Percentiles rank a stretch among this genome's conserved stretches.
phyloP scores from a whole-genome alignment of 1,140 invertebrate species.

The Streblospio benedicti region DNA sequence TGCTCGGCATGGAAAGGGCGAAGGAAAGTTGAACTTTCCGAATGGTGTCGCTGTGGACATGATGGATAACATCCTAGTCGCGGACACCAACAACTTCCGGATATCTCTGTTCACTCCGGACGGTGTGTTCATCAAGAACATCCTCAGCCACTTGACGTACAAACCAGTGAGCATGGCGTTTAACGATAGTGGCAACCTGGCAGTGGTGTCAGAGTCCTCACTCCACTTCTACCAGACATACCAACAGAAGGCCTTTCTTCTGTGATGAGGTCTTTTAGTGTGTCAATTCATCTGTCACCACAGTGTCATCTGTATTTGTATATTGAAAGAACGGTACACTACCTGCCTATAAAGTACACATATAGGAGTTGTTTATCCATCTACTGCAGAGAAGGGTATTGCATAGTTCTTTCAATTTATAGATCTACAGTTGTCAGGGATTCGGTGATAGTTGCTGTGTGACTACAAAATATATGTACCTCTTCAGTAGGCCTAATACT shows the following conservation, averaged over 20 bases:
- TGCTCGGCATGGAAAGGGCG: not conserved
- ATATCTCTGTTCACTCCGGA: not conserved
- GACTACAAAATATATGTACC: no score
- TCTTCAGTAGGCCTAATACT: no score
- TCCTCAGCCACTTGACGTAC: not conserved
- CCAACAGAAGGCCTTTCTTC: not conserved
- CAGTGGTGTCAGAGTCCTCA: not conserved
- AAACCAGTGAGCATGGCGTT: not conserved
- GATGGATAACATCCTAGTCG: not conserved
- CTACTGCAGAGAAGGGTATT: no score
- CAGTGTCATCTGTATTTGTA: no score
- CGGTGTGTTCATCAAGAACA: not conserved
- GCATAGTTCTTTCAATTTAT: no score
- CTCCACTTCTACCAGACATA: not conserved
- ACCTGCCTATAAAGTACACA: no score
- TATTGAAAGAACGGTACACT: no score
- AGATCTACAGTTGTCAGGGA: no score
- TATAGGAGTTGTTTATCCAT: no score
- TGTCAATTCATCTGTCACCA: no score
- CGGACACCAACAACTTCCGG: not conserved
- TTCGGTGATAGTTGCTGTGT: no score
- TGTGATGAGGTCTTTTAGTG: no score
- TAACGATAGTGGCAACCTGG: not conserved
- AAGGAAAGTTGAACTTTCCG: not conserved
- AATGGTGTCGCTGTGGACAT: not conserved